Conservation (phyloP, 2,113 vertebrate genomes). For the Notiomystis cincta region DNA sequence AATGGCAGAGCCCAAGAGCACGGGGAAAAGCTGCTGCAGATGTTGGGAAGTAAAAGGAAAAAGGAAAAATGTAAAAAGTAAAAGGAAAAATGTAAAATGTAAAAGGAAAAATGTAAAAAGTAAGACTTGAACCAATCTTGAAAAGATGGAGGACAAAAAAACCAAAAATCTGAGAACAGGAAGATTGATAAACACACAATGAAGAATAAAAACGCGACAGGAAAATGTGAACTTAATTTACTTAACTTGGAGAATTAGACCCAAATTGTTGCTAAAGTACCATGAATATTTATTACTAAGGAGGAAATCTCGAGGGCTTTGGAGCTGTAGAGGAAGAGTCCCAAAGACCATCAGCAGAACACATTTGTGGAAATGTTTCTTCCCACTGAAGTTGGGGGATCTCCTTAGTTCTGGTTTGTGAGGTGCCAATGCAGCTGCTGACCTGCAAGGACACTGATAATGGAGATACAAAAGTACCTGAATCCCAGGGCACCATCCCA, state of each 20-base stretch:
- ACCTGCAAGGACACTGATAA: neutral
- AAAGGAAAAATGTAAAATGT: neutral
- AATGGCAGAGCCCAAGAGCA: neutral
- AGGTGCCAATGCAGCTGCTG: fast-evolving
- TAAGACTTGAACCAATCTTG: neutral
- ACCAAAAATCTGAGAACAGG: neutral
- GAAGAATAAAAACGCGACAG: neutral
- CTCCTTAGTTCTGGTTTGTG: neutral
- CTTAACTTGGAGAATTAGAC: neutral
- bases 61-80: neutral
- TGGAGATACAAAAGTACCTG: neutral
- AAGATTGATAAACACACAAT: neutral
- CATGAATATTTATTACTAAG: neutral
- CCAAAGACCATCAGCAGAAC: neutral
- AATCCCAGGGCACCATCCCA: neutral
- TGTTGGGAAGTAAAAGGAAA: neutral
- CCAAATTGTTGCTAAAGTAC: neutral
- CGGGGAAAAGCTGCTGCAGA: neutral
- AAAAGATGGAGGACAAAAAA: neutral
- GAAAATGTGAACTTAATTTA: neutral
- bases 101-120: too few species aligned
- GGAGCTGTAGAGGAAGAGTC: neutral
- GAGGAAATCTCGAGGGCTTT: neutral
- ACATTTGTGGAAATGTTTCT: neutral
- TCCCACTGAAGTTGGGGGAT: neutral